phyloP scores from a whole-genome alignment of 2,113 vertebrate species.

The Cochlearius cochlearius region DNA sequence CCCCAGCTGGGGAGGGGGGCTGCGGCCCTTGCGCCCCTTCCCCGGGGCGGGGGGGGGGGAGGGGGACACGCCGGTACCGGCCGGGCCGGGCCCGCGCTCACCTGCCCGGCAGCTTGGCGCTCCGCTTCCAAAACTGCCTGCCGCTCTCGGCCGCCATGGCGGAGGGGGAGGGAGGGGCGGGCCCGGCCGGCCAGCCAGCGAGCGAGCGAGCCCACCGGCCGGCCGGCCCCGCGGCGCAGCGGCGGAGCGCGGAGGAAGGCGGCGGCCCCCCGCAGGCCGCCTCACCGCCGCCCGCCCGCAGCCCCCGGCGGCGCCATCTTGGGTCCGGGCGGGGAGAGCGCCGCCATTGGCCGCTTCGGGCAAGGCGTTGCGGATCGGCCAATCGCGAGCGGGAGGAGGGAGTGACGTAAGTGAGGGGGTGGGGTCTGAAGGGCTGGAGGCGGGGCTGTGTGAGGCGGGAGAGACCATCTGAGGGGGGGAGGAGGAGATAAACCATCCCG shows the following conservation, averaged over 20 bases:
- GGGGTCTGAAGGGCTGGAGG: background rate
- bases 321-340: slow-evolving; percentile 46
- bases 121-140: slow-evolving; percentile 94
- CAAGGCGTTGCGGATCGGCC: slow-evolving; percentile 67
- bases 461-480: background rate
- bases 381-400: slow-evolving; percentile 57
- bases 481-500: background rate
- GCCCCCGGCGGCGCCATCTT: slow-evolving; percentile 86
- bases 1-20: too few relatives aligned
- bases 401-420: background rate
- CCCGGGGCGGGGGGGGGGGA: background rate
- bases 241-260: background rate
- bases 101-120: slow-evolving; percentile 91
- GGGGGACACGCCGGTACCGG: too few relatives aligned
- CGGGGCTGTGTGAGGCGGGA: background rate
- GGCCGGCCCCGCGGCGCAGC: background rate
- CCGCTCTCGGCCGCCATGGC: slow-evolving; percentile 90
- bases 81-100: slow-evolving; percentile 55
- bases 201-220: background rate
- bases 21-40: background rate
- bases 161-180: slow-evolving; percentile 27
- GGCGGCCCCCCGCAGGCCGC: background rate
- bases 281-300: background rate
- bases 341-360: slow-evolving; percentile 75
- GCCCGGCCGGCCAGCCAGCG: slow-evolving; percentile 26